Conservation (phyloP, 2,888 invertebrate species). For the Sinelater perroti region DNA sequence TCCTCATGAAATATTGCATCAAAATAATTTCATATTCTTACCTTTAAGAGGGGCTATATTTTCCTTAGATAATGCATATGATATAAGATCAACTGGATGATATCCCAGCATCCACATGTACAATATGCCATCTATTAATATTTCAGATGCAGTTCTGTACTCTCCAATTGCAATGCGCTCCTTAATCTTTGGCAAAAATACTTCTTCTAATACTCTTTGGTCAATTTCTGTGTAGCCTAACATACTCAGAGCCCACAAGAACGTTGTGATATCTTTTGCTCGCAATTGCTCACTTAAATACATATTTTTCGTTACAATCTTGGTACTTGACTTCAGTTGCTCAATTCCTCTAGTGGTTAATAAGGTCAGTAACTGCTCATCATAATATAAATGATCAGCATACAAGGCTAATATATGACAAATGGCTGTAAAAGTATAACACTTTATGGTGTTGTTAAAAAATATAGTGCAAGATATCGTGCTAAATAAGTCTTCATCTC, state of each 20-base stretch:
- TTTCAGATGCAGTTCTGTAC: slow-evolving; percentile 48
- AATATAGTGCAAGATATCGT: slow-evolving; percentile 57
- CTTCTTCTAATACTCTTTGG: slow-evolving; percentile 46
- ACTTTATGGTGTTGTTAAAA: slow-evolving; percentile 53
- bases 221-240: slow-evolving; percentile 51
- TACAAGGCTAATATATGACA: slow-evolving; percentile 60
- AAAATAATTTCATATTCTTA: slow-evolving; percentile 25
- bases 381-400: slow-evolving; percentile 57
- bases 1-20: neutral
- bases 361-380: slow-evolving; percentile 51
- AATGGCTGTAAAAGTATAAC: slow-evolving; percentile 55
- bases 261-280: slow-evolving; percentile 60
- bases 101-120: slow-evolving; percentile 60
- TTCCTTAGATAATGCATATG: slow-evolving; percentile 45
- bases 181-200: slow-evolving; percentile 52
- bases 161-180: slow-evolving; percentile 47
- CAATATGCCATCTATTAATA: slow-evolving; percentile 54
- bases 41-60: slow-evolving; percentile 35
- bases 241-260: slow-evolving; percentile 59
- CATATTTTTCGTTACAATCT: slow-evolving; percentile 38
- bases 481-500: slow-evolving; percentile 55
- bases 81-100: slow-evolving; percentile 51
- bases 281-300: slow-evolving; percentile 49
- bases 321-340: slow-evolving; percentile 44
- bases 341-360: slow-evolving; percentile 51